phyloP scores from a whole-genome alignment of 1,140 invertebrate genomes.

The Campodea augens region DNA sequence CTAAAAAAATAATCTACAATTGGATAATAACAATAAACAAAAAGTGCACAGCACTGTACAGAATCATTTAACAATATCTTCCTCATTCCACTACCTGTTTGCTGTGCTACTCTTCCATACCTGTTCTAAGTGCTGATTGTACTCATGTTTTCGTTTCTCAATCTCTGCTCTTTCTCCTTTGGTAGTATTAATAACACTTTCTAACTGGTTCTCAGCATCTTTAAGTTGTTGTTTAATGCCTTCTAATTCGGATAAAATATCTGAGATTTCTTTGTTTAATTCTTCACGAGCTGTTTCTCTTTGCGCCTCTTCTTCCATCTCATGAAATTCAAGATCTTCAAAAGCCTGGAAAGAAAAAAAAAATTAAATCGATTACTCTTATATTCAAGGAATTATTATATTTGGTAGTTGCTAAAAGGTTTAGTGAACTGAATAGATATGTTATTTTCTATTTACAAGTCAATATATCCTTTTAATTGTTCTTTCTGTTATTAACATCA shows the following conservation, averaged over 20 bases:
- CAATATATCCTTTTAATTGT: too few species aligned
- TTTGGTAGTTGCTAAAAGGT: background rate
- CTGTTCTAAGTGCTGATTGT: constrained; percentile 32
- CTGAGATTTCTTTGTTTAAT: constrained; percentile 49
- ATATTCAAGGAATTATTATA: too few species aligned
- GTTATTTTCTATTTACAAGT: constrained; percentile 38
- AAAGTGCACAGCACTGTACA: too few species aligned
- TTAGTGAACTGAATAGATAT: background rate
- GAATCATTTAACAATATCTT: too few species aligned
- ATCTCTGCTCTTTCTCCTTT: constrained; percentile 40
- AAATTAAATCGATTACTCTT: background rate
- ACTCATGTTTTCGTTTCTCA: constrained; percentile 30
- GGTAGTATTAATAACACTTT: constrained; percentile 34
- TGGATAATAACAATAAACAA: too few species aligned
- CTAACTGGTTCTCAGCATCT: constrained; percentile 43
- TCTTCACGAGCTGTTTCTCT: constrained; percentile 51
- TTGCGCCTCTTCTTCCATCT: constrained; percentile 75
- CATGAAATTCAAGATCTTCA: constrained; percentile 84
- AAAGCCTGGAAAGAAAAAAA: constrained; percentile 35
- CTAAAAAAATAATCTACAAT: too few species aligned
- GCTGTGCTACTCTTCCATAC: too few species aligned
- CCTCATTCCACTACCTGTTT: too few species aligned
- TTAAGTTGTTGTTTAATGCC: constrained; percentile 37
- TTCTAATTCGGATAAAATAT: constrained; percentile 41
- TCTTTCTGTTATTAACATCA: too few species aligned